These are phyloP conservation scores for Amazona guildingii DNA, from an alignment of 2,113 vertebrate genomes.

Conservation along the genomic window DNA sequence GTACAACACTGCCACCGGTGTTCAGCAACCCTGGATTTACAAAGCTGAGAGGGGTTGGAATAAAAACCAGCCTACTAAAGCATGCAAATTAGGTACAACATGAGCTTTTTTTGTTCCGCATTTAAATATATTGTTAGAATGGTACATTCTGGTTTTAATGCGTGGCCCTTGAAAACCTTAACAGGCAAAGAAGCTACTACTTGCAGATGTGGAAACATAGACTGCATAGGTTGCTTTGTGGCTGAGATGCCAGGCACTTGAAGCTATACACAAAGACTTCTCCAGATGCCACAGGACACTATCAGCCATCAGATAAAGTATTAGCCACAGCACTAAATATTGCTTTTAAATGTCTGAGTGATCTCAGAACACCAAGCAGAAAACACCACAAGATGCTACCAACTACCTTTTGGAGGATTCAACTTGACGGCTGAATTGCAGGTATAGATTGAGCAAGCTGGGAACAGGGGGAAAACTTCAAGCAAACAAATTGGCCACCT, in stretches of 20 bases:
- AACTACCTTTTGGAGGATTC: neutral
- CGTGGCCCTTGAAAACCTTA: neutral
- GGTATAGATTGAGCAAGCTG: neutral
- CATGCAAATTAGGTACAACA: neutral
- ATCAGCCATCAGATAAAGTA: neutral
- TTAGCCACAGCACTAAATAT: neutral
- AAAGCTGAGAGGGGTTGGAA: neutral
- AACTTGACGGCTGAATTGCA: neutral
- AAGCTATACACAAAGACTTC: neutral
- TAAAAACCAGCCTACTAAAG: neutral
- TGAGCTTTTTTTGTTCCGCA: neutral
- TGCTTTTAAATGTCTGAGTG: neutral
- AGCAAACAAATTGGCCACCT: neutral
- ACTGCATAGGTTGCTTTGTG: neutral
- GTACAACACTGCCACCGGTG: neutral
- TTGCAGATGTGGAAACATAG: accelerated
- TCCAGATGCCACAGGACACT: neutral
- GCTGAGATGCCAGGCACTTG: neutral
- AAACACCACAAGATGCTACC: neutral
- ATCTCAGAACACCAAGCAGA: neutral
- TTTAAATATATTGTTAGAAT: neutral
- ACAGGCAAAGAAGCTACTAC: neutral
- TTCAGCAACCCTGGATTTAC: neutral
- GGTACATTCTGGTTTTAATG: neutral
- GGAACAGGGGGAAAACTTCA: neutral